Percentiles rank a stretch among this genome's conserved stretches.
These are phyloP conservation scores for Cepphus grylle DNA, from an alignment of 2,113 vertebrate species.

Conservation along the genomic window DNA sequence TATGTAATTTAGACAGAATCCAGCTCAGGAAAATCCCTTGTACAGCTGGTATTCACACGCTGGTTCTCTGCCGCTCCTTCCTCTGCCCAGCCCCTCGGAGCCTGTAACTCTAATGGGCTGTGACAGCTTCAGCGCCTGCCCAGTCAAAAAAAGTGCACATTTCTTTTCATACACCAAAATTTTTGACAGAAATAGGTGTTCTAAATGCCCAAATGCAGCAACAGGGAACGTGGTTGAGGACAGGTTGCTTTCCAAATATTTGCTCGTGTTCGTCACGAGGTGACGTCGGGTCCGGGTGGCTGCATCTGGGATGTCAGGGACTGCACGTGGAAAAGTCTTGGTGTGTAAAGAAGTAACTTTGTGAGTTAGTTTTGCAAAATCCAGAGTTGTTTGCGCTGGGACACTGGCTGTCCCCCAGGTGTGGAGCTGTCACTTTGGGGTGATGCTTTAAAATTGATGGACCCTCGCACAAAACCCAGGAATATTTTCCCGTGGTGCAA, in stretches of 20 bases:
- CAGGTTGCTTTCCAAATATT: background rate
- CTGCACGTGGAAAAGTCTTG: background rate
- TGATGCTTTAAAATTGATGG: background rate
- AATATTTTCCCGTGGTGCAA: background rate
- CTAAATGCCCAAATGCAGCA: background rate
- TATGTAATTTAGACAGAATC: background rate
- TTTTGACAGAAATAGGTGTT: background rate
- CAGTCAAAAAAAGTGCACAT: background rate
- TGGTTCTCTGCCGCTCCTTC: background rate
- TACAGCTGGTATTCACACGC: background rate
- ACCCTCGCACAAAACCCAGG: background rate
- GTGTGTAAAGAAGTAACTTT: background rate
- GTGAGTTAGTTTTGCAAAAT: background rate
- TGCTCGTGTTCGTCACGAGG: accelerated
- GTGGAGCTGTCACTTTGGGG: background rate
- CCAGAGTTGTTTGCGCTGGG: too few relatives aligned
- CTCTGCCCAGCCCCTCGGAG: background rate
- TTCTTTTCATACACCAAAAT: background rate
- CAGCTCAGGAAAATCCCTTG: background rate
- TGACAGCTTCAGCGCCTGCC: background rate
- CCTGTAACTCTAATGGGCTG: background rate
- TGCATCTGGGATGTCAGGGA: background rate
- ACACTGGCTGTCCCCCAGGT: background rate
- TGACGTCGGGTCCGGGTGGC: accelerated
- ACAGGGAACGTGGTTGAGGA: background rate